These are phyloP conservation scores for Hecatera dysodea DNA, from an alignment of 2,888 invertebrate species.

Conservation along the genomic window DNA sequence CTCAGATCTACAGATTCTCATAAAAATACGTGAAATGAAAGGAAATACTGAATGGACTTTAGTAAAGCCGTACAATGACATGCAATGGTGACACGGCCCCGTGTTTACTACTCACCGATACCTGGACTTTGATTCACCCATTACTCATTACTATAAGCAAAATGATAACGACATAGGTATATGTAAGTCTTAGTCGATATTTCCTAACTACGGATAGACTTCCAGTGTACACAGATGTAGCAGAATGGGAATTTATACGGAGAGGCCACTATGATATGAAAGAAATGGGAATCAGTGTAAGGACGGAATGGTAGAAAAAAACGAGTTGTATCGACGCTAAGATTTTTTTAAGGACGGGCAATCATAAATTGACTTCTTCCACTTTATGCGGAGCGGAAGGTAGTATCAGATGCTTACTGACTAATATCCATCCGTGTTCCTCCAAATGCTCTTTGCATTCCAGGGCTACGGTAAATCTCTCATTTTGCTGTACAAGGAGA, in stretches of 20 bases:
- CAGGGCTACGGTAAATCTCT: no score
- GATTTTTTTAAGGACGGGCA: no score
- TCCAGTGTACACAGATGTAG: no score
- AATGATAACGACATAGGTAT: not conserved
- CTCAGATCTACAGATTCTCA: not conserved
- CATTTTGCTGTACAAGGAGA: not conserved
- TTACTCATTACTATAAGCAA: conserved; percentile 8
- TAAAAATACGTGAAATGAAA: conserved; percentile 1
- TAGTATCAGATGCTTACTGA: no score
- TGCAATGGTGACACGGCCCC: not conserved
- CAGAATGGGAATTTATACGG: no score
- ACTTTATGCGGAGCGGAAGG: no score
- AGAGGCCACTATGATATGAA: not conserved
- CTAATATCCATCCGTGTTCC: no score
- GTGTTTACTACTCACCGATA: not conserved
- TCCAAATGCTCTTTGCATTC: no score
- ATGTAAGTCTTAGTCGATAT: not conserved
- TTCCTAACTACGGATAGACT: not conserved
- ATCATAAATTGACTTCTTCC: no score
- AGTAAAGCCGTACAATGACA: not conserved
- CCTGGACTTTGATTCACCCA: conserved; percentile 6
- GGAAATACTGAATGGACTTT: conserved; percentile 4
- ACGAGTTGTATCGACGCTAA: not conserved
- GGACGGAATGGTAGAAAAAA: no score
- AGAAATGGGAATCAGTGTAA: not conserved